Conservation (phyloP, 2,888 invertebrate species). For the Melinaea marsaeus region DNA sequence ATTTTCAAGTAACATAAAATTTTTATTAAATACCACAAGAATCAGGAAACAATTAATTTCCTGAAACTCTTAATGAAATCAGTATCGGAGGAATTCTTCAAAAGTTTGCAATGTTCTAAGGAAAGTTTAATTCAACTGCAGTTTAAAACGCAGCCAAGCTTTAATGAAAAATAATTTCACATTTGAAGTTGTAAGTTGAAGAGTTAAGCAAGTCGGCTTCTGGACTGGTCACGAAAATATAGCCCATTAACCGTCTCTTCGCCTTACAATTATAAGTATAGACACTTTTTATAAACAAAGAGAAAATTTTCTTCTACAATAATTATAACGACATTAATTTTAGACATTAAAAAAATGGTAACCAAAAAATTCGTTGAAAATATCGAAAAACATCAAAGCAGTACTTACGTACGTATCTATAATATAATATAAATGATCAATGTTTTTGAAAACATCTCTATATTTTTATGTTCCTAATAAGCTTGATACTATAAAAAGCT, state of each 20-base stretch:
- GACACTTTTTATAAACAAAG: background rate
- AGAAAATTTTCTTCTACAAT: too few relatives aligned
- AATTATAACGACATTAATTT: too few relatives aligned
- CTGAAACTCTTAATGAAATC: conserved; percentile 46
- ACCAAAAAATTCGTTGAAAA: too few relatives aligned
- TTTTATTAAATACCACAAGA: conserved; percentile 14
- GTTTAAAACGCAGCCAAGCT: conserved; percentile 59
- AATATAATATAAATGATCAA: too few relatives aligned
- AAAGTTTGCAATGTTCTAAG: conserved; percentile 57
- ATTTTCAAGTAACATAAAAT: background rate
- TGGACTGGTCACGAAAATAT: conserved; percentile 45
- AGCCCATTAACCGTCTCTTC: conserved; percentile 50
- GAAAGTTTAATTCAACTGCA: conserved; percentile 63
- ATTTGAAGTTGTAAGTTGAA: conserved; percentile 57
- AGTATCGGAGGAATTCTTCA: conserved; percentile 46
- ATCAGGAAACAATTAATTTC: conserved; percentile 20
- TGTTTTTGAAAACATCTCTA: conserved; percentile 11
- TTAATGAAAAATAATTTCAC: conserved; percentile 71
- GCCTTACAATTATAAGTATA: conserved; percentile 19
- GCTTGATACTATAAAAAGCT: background rate
- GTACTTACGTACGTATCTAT: too few relatives aligned
- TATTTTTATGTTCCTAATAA: too few relatives aligned
- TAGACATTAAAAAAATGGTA: too few relatives aligned
- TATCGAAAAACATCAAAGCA: background rate
- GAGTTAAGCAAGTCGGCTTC: conserved; percentile 31